Evolutionary conservation across 2,113 vertebrate species (phyloP), one percentile per base, ranked within the genome.

Genomic region (Poecile atricapillus): DNA sequence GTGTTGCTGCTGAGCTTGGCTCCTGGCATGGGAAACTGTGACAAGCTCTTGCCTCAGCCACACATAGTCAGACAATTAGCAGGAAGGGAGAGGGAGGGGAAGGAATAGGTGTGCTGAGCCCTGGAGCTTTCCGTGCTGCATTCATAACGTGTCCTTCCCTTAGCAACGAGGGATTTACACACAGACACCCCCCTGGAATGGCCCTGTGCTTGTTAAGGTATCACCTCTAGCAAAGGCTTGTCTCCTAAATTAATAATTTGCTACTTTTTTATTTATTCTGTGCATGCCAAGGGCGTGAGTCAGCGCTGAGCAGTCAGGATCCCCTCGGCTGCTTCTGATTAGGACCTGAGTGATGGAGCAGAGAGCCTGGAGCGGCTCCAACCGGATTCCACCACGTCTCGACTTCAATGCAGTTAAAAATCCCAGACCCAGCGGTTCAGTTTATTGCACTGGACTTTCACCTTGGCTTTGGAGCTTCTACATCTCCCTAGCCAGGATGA

Each of bases 91-190:
- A 95, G 52, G 74, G 83, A 92, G 35, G 63, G 59, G 64, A 60
- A 37, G 91, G 49, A 93, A 95, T 86, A 95, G 95, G 95, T 95
- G 88, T 92, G 91, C 71, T 60, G 64, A 92, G 88, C 80, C 77
- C 70, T 39, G 47, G n/a, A 83, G 94, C 78, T 94, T 70, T 96
- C 62, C 19, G 0, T 73, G 16, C 73, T 33, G 52, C 4, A 0
- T 27, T 15, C 33, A 6, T 8, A 33, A 59, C 33, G 30, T 67
- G 64, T 79, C 46, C 55, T 96, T 73, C 84, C 90, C 90, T 56
- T 94, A 58, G 87, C 68, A 90, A 87, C 43, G 0, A 6, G n/a
- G 62, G 31, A 55, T 85, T 64, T 65, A 55, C 53, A 69, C 17
- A 37, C 49, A 80, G 35, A 67, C 64, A 44, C 63, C 93, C 73